Conservation (phyloP, 1,140 invertebrate genomes). For the Carcinoscorpius rotundicauda region DNA sequence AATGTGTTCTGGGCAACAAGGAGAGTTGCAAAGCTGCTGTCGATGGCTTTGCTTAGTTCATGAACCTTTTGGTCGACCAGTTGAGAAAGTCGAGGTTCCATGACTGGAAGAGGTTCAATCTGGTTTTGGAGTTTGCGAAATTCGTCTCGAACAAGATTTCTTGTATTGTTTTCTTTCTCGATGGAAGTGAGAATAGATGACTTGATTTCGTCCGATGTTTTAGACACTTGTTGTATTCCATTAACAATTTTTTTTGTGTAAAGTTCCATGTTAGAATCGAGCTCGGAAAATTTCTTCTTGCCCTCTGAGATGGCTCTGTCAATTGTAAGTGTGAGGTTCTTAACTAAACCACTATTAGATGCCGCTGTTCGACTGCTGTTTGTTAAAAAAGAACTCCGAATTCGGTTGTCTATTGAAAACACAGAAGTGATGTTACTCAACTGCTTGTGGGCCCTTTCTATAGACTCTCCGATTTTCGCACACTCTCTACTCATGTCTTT, state of each 20-base stretch:
- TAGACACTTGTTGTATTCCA: slow-evolving; percentile 19
- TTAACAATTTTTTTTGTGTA: slow-evolving; percentile 21
- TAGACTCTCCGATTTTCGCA: background rate
- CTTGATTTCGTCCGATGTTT: slow-evolving; percentile 12
- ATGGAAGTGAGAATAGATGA: slow-evolving; percentile 6
- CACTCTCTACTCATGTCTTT: background rate
- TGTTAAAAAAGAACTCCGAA: background rate
- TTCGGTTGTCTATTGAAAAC: too few species aligned
- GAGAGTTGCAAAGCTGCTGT: slow-evolving; percentile 39
- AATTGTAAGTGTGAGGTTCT: slow-evolving; percentile 15
- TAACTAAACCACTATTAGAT: background rate
- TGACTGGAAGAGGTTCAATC: slow-evolving; percentile 13
- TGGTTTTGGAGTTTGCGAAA: slow-evolving; percentile 16
- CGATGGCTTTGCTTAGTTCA: slow-evolving; percentile 29
- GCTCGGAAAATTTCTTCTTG: slow-evolving; percentile 20
- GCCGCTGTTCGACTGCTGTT: background rate
- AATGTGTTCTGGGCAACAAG: slow-evolving; percentile 44
- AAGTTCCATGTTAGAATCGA: slow-evolving; percentile 20
- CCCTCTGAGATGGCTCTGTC: slow-evolving; percentile 8
- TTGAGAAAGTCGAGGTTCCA: slow-evolving; percentile 25
- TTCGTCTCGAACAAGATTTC: slow-evolving; percentile 14
- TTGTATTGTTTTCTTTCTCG: slow-evolving; percentile 17
- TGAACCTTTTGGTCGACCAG: slow-evolving; percentile 22
- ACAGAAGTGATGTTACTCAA: too few species aligned
- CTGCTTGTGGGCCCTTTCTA: background rate